Conservation (phyloP, 2,113 vertebrate genomes). For the Catagonus wagneri region DNA sequence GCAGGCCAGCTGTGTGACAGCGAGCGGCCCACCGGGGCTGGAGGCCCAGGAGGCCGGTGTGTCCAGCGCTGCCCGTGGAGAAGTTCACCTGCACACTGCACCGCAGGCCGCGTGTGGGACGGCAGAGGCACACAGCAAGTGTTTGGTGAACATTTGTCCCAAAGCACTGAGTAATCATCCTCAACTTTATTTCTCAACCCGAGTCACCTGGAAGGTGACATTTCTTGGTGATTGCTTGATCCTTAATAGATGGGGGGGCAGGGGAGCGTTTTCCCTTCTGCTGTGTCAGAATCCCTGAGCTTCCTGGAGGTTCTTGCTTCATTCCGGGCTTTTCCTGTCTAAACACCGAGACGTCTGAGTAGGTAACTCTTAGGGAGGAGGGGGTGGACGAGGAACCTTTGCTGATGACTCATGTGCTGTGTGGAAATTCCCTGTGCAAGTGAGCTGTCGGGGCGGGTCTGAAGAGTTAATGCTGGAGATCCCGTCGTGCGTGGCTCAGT, state of each 20-base stretch:
- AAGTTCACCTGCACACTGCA: rapidly evolving
- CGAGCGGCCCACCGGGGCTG: rapidly evolving
- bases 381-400: background rate
- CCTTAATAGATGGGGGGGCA: background rate
- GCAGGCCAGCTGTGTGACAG: background rate
- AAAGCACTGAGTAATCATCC: background rate
- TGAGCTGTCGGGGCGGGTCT: background rate
- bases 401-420: background rate
- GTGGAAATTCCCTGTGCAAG: slow-evolving; percentile 20
- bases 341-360: background rate
- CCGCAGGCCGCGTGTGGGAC: rapidly evolving
- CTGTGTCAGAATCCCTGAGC: slow-evolving; percentile 31
- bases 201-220: background rate
- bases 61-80: rapidly evolving
- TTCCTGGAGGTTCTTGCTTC: slow-evolving; percentile 6
- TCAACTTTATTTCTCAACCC: background rate
- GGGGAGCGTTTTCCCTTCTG: background rate
- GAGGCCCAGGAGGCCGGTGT: background rate
- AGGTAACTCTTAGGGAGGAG: background rate
- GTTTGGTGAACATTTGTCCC: background rate
- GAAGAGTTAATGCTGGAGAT: slow-evolving; percentile 35
- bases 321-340: slow-evolving; percentile 34
- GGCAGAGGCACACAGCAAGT: background rate
- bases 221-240: background rate
- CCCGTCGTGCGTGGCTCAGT: too few species aligned